phyloP scores from a whole-genome alignment of 2,888 invertebrate species.

The Lycophotia porphyrea region DNA sequence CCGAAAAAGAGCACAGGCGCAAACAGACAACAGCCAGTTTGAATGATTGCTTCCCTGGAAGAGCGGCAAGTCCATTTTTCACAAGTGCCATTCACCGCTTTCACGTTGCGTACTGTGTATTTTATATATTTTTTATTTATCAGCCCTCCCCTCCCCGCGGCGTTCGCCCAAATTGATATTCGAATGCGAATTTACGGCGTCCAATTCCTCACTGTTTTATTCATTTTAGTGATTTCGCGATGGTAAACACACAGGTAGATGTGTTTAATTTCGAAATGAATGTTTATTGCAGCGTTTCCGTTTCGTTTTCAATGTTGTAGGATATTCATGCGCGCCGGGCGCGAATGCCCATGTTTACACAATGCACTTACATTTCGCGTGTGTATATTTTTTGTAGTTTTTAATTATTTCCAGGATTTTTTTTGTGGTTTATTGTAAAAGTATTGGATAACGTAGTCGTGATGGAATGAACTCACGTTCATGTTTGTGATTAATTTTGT shows the following conservation, averaged over 20 bases:
- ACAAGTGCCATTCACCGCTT: slow-evolving; percentile 90
- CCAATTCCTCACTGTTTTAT: slow-evolving; percentile 89
- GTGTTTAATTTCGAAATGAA: slow-evolving; percentile 90
- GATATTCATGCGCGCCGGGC: slow-evolving; percentile 63
- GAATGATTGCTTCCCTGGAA: slow-evolving; percentile 90
- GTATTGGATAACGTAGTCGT: slow-evolving; percentile 23
- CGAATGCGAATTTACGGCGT: slow-evolving; percentile 86
- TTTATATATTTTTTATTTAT: slow-evolving; percentile 88
- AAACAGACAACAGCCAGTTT: slow-evolving; percentile 90
- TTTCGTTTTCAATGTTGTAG: slow-evolving; percentile 82
- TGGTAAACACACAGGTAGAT: slow-evolving; percentile 89
- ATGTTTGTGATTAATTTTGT: slow-evolving; percentile 1
- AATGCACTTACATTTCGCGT: slow-evolving; percentile 69
- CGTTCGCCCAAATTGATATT: slow-evolving; percentile 88
- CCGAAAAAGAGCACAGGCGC: slow-evolving; percentile 89
- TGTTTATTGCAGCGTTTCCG: slow-evolving; percentile 89
- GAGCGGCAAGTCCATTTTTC: slow-evolving; percentile 91
- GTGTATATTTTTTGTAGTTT: slow-evolving; percentile 61
- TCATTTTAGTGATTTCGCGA: slow-evolving; percentile 89
- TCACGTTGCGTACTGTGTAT: slow-evolving; percentile 88
- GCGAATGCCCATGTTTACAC: slow-evolving; percentile 72
- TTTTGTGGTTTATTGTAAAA: slow-evolving; percentile 28
- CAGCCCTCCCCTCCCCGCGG: slow-evolving; percentile 76
- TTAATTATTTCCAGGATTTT: slow-evolving; percentile 62
- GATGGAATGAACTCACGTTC: neutral